phyloP scores from a whole-genome alignment of 2,888 invertebrate genomes.

The Lomographa bimaculata region DNA sequence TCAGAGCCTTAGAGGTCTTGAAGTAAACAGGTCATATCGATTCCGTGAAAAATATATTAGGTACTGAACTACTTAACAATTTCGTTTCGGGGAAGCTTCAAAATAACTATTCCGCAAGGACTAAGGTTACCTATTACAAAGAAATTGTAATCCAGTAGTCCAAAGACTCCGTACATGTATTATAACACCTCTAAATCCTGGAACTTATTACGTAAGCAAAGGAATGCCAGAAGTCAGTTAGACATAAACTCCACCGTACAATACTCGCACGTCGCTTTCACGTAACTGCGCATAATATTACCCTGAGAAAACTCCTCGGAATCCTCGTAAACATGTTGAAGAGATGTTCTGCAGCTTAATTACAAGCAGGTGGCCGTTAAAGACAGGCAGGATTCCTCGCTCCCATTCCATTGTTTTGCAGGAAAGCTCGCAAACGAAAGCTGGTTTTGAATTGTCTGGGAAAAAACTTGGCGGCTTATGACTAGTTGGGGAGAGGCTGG shows the following conservation, averaged over 20 bases:
- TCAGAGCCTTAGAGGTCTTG: background rate
- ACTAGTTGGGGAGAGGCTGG: conserved; percentile 1
- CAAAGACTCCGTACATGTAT: too few species aligned
- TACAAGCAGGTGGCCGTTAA: conserved; percentile 32
- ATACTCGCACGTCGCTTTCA: conserved; percentile 30
- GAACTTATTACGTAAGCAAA: conserved; percentile 12
- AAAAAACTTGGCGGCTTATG: conserved; percentile 13
- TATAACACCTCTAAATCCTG: conserved; percentile 1
- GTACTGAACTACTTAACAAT: too few species aligned
- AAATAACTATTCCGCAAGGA: too few species aligned
- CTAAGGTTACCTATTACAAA: too few species aligned
- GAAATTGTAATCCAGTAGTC: too few species aligned
- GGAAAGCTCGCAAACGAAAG: conserved; percentile 12
- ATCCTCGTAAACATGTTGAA: conserved; percentile 31
- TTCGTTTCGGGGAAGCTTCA: too few species aligned
- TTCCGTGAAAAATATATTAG: conserved; percentile 11
- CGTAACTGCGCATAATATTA: conserved; percentile 24
- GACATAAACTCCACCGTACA: conserved; percentile 28
- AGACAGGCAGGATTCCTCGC: conserved; percentile 22
- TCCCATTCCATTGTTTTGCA: conserved; percentile 27
- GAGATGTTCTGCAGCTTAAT: conserved; percentile 29
- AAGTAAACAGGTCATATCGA: background rate
- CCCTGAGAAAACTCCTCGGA: conserved; percentile 30
- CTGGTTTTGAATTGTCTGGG: conserved; percentile 16
- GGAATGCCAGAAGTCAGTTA: conserved; percentile 10